Evolutionary conservation across 2,888 invertebrate species (phyloP).

Genomic region (Agrochola litura): DNA sequence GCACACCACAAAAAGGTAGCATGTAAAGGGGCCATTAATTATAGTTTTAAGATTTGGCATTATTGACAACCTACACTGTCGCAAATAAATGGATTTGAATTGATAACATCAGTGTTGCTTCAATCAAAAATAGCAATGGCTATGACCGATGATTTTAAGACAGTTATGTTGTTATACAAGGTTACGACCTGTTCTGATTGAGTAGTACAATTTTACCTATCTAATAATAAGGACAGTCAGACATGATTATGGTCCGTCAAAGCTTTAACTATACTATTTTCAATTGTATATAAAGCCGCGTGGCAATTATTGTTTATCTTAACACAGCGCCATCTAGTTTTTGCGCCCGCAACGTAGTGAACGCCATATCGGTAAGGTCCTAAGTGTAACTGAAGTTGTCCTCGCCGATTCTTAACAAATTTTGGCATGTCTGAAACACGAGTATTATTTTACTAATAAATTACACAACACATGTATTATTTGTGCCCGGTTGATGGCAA

Average conservation of each 20-base stretch:
- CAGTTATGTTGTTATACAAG: background rate
- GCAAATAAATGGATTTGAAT: too few species aligned
- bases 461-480: too few species aligned
- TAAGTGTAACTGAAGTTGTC: constrained; percentile 16
- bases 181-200: background rate
- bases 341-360: constrained; percentile 16
- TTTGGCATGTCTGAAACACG: constrained; percentile 12
- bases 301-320: constrained; percentile 19
- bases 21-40: too few species aligned
- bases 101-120: background rate
- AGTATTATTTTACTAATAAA: background rate
- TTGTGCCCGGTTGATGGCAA: too few species aligned
- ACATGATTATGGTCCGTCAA: constrained; percentile 32
- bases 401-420: constrained; percentile 12
- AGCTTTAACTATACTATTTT: constrained; percentile 23
- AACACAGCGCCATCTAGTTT: constrained; percentile 41
- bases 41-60: too few species aligned
- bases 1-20: too few species aligned
- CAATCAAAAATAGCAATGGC: background rate
- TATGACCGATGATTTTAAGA: background rate
- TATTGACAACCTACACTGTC: too few species aligned
- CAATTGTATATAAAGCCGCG: constrained; percentile 24
- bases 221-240: constrained; percentile 1
- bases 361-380: background rate
- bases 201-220: background rate